These are phyloP conservation scores for Phenganax stokvisi DNA, from an alignment of 92 coral and sea anemone genomes.

Conservation along the genomic window DNA sequence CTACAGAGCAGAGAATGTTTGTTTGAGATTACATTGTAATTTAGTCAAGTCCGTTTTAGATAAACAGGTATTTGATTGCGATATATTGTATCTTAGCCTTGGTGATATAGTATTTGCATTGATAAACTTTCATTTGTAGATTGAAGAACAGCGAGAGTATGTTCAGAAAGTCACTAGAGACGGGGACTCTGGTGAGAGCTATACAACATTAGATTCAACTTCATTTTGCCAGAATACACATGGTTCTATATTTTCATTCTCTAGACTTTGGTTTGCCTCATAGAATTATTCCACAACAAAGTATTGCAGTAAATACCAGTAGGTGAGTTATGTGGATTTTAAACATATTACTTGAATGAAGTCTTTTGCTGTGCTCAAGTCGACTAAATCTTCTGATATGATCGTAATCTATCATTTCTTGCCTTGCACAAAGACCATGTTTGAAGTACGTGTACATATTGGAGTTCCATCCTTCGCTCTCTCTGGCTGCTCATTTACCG, in stretches of 20 bases:
- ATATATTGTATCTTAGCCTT: neutral
- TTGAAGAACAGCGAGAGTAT: slow-evolving; percentile 84
- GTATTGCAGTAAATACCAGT: slow-evolving; percentile 85
- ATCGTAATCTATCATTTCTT: neutral
- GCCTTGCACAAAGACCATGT: slow-evolving; percentile 59
- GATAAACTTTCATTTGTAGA: slow-evolving; percentile 39
- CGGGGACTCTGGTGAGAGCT: slow-evolving; percentile 63
- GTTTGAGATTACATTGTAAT: slow-evolving; percentile 78
- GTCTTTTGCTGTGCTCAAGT: neutral
- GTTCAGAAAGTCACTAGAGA: slow-evolving; percentile 86
- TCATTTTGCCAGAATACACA: neutral
- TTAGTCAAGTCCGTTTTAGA: slow-evolving; percentile 80
- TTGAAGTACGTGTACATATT: slow-evolving; percentile 86
- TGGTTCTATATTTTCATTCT: slow-evolving; percentile 10
- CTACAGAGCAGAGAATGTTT: slow-evolving; percentile 89
- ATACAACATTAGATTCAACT: neutral
- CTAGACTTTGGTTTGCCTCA: slow-evolving; percentile 88
- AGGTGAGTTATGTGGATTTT: slow-evolving; percentile 48
- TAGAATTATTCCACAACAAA: slow-evolving; percentile 89
- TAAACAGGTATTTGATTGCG: slow-evolving; percentile 60
- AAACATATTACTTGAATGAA: neutral
- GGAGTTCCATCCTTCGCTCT: slow-evolving; percentile 93
- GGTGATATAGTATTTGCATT: neutral
- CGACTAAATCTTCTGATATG: neutral
- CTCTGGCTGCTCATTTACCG: slow-evolving; percentile 66